phyloP scores from a whole-genome alignment of 2,113 vertebrate genomes.

The Tympanuchus pallidicinctus region DNA sequence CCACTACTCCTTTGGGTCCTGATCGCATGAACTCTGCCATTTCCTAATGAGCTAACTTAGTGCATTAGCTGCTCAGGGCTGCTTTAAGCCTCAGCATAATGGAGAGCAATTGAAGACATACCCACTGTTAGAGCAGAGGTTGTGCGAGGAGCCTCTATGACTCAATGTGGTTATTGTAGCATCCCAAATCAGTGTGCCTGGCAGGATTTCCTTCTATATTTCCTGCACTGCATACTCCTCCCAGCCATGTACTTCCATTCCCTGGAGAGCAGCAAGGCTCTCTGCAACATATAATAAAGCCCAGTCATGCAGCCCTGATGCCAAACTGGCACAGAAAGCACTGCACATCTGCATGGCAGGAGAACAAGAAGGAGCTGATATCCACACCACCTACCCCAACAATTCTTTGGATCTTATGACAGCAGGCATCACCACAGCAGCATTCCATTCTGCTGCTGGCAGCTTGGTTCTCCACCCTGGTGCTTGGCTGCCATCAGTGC shows the following conservation, averaged over 20 bases:
- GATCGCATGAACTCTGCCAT: neutral
- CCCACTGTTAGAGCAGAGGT: neutral
- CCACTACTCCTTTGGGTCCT: too few relatives aligned
- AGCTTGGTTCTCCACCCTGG: neutral
- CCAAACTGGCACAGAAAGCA: neutral
- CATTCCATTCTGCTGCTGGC: accelerated
- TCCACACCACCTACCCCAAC: neutral
- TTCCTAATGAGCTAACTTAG: neutral
- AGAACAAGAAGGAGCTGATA: neutral
- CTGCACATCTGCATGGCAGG: neutral
- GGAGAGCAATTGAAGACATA: neutral
- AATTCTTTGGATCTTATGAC: neutral
- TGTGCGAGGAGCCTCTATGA: neutral
- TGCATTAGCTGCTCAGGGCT: neutral
- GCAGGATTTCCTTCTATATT: neutral
- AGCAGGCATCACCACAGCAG: accelerated
- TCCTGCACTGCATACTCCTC: neutral
- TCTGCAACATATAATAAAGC: neutral
- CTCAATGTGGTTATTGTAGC: neutral
- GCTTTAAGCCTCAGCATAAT: neutral
- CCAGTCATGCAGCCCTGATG: neutral
- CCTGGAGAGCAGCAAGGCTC: neutral
- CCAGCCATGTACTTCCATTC: neutral
- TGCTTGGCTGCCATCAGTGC: accelerated
- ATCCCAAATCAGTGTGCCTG: neutral